Evolutionary conservation across 2,888 invertebrate species (phyloP), one percentile per base, ranked within the genome.

Genomic region (Anoplius nigerrimus): DNA sequence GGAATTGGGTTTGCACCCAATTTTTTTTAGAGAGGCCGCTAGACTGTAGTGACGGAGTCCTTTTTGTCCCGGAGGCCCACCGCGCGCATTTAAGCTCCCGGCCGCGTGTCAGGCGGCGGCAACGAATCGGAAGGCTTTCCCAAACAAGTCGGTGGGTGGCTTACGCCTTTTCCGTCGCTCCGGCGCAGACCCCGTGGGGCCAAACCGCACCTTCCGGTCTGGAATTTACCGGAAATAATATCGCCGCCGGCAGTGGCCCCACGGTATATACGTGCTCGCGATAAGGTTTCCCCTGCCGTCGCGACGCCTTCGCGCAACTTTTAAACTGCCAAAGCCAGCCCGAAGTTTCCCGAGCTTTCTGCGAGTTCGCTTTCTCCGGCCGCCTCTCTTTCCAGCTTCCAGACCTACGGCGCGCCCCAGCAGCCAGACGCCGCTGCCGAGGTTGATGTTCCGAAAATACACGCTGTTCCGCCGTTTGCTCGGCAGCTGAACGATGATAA

Each of bases 301-400:
- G 72, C 75, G 72, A 70, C 66, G 70, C 69, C 73, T 66, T 60
- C 62, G 71, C 52, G 56, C 73, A 82, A 83, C 78, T 83, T 83
- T 82, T 80, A 78, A 83, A 83, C 81, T 80, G 74, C 76, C 77
- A 76, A 78, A 80, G 77, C 75, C 76, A 72, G 65, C 68, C 62
- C 53, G 62, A 81, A 82, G 76, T 83, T 83, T 74, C 59, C n/a
- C 56, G 55, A 55, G 45, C 58, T 63, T 63, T 71, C 51, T 57
- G 57, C 67, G 68, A 61, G 66, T 67, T 69, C 54, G n/a, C 53
- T 18, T 22, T 61, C 22, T 48, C 48, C 18, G 13, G 18, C n/a
- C 13, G n/a, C n/a, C 54, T 27, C 51, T 55, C 61, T 20, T 20
- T 53, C 24, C 48, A 46, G 18, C 34, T 42, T 27, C 58, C 64